These are phyloP conservation scores for Trachelus iudaicus DNA, from an alignment of 2,888 invertebrate genomes.

Conservation along the genomic window DNA sequence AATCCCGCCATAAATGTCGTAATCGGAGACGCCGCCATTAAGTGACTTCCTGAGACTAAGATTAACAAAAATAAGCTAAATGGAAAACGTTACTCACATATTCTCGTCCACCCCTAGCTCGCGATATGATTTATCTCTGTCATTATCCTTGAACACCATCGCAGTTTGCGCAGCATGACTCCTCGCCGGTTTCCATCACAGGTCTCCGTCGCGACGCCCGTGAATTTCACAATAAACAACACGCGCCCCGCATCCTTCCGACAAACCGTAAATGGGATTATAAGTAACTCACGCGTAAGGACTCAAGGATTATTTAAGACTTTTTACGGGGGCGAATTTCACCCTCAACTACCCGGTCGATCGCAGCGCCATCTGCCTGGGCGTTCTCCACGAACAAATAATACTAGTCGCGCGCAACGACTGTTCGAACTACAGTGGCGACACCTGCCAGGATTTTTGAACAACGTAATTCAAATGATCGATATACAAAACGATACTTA, in stretches of 20 bases:
- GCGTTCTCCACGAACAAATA: background rate
- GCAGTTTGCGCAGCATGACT: conserved; percentile 29
- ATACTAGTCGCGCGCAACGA: background rate
- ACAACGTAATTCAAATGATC: background rate
- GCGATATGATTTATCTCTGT: conserved; percentile 39
- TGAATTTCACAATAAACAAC: background rate
- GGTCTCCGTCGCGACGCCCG: background rate
- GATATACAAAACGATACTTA: background rate
- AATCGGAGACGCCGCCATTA: background rate
- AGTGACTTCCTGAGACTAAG: background rate
- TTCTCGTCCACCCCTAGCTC: conserved; percentile 40
- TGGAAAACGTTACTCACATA: conserved; percentile 38
- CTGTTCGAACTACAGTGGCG: background rate
- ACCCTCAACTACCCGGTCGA: background rate
- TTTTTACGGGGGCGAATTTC: background rate
- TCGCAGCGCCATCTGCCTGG: background rate
- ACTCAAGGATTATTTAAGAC: background rate
- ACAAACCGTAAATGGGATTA: background rate
- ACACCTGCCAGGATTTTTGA: background rate
- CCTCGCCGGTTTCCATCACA: conserved; percentile 2
- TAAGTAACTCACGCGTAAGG: background rate
- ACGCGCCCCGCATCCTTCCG: background rate
- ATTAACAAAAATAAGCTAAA: background rate
- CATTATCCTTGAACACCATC: conserved; percentile 30
- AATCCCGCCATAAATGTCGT: background rate